These are phyloP conservation scores for Dusona sp. DNA, from an alignment of 2,888 invertebrate genomes.

Conservation along the genomic window DNA sequence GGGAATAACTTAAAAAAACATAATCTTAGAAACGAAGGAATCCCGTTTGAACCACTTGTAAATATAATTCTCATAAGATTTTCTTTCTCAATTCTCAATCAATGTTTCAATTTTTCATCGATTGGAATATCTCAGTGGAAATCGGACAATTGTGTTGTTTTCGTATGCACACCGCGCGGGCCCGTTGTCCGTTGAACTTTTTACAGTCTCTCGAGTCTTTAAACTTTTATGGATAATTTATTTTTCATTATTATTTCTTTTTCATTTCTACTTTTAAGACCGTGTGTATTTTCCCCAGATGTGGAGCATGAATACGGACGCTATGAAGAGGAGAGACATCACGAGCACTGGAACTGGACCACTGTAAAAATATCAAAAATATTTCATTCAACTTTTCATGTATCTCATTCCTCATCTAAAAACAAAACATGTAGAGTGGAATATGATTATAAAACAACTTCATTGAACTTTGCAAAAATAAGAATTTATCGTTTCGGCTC, in stretches of 20 bases:
- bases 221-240: constrained; percentile 17
- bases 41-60: constrained; percentile 18
- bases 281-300: constrained; percentile 99
- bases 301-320: constrained; percentile 99
- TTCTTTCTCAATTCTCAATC: not conserved
- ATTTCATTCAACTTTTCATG: not conserved
- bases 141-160: constrained; percentile 55
- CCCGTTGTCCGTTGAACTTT: constrained; percentile 53
- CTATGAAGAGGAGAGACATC: constrained; percentile 99
- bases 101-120: not conserved
- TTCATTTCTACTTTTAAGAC: constrained; percentile 85
- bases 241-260: not conserved
- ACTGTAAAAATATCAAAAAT: constrained; percentile 86
- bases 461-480: no score
- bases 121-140: constrained; percentile 52
- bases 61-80: constrained; percentile 7
- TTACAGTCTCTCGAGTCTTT: constrained; percentile 63
- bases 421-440: not conserved
- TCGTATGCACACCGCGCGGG: constrained; percentile 65
- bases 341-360: constrained; percentile 99
- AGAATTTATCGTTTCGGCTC: no score
- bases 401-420: not conserved
- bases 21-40: constrained; percentile 43
- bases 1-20: constrained; percentile 67
- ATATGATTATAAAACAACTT: no score